Evolutionary conservation across 2,113 vertebrate genomes (phyloP), one percentile per base, ranked within the genome.

Genomic region (Excalfactoria chinensis): DNA sequence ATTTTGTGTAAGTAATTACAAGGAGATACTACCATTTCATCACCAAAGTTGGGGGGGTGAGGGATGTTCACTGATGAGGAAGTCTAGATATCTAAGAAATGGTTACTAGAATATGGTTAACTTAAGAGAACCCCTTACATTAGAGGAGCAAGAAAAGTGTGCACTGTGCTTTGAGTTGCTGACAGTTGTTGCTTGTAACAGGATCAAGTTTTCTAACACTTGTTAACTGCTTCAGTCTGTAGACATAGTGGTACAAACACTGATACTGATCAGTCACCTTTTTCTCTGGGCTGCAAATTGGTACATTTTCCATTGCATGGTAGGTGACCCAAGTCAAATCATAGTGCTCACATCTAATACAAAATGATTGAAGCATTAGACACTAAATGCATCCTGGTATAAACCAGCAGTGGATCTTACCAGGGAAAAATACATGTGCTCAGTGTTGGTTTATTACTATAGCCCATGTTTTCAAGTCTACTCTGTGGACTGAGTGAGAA

Each of bases 231-330:
- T 84, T 11, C 10, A 32, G 70, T 60, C 81, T 75, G 48, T 30
- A 10, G 62, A 64, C 17, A 46, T 15, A 12, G 9, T 11, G 13
- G 77, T 56, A 34, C 53, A 71, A 84, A 86, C 66, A 76, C 68
- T 81, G 83, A 94, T 93, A 80, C 37, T 23, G 35, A 90, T 94
- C 88, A 93, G 93, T 89, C 93, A 72, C 0, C 13, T 72, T 67
- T 78, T 88, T 67, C 76, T 88, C 70, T 64, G 30, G 53, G 56
- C 60, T 86, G 46, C 80, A 78, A 9, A 43, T 1, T 77, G 67
- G 56, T 62, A 64, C 34, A 40, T 86, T 92, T 92, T 93, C 91
- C 77, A 44, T 59, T 15, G 55, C 53, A 22, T 14, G 14, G 35
- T 48, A 69, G 28, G 44, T 64, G 58, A 74, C 56, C 32, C 22